Base-by-base conservation (phyloP, 2,113 vertebrate species). In the Lamprotornis superbus region DNA sequence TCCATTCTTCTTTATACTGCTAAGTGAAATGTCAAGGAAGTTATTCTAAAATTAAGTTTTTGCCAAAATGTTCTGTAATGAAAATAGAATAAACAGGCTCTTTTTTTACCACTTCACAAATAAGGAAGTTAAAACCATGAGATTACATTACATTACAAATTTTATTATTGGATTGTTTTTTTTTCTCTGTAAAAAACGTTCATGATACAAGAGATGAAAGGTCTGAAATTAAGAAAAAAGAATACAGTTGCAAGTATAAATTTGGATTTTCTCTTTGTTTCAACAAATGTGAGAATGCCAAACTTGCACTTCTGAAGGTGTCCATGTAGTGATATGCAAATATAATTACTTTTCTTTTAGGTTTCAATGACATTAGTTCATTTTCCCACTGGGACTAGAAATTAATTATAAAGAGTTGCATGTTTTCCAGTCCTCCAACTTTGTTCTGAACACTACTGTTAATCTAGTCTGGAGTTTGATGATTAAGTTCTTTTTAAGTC, bases 71-170 rank as follows among this genome's bases (percentile, higher is more conserved):
- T 2, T 78, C 56, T 86, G 27, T 21, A 86, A 70, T 64, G 28
- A 83, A 93, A 93, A 89, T 9, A 69, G 67, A 83, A 91, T 46
- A 85, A 95, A 74, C 19, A 61, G 53, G 55, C 7, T 73, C 5
- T 37, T 87, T 87, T 75, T 94, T 60, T 22, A 87, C 79, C 71
- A 88, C 80, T 95, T 86, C 56, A 95, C 28, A 89, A 78, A 53
- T 81, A 86, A 81, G 64, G 71, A 94, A 92, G 91, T 81, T 57
- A 75, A 89, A 95, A 23, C 9, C 71, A 89, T 81, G 59, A 83
- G 88, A 94, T 77, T 68, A 60, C 35, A n/a, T n/a, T n/a, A n/a
- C n/a, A n/a, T n/a, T n/a, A 93, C 37, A 56, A 50, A 92, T 83
- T 87, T 42, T 67, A 52, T 90, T 86, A 86, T n/a, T 86, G 13